Evolutionary conservation across 30 jellyfish, hydroid and myxozoan species (phyloP).

Genomic region (Pelagia noctiluca): DNA sequence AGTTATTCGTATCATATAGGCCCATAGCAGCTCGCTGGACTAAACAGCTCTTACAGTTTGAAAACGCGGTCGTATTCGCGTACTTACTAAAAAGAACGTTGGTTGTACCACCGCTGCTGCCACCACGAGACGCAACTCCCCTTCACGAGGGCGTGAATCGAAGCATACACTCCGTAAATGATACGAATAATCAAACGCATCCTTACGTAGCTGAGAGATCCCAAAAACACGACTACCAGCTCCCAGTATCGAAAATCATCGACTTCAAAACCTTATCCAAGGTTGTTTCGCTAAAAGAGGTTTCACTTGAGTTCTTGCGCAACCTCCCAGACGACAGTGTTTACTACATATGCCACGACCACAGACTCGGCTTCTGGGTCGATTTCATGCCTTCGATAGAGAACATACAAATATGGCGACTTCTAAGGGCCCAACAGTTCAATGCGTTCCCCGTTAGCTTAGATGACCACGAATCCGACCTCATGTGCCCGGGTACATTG

Average conservation of each 20-base stretch:
- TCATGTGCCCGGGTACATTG: constrained; percentile 83
- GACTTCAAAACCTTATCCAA: constrained; percentile 69
- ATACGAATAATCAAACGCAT: not conserved
- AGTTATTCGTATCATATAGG: constrained; percentile 57
- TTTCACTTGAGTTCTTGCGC: constrained; percentile 8
- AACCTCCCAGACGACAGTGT: constrained; percentile 9
- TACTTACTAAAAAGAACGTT: constrained; percentile 72
- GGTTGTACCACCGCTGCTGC: constrained; percentile 82
- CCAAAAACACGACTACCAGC: not conserved
- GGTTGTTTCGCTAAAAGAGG: constrained; percentile 49
- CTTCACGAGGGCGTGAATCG: not conserved
- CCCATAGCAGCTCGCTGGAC: constrained; percentile 71
- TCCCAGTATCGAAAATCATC: constrained; percentile 64
- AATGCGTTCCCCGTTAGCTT: constrained; percentile 76
- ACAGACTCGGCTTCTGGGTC: constrained; percentile 89
- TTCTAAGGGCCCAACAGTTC: constrained; percentile 75
- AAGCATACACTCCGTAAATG: too few relatives aligned
- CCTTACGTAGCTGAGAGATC: not conserved
- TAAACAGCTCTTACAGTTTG: constrained; percentile 84
- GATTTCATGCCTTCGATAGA: constrained; percentile 92
- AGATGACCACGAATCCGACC: constrained; percentile 51
- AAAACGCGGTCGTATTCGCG: constrained; percentile 88
- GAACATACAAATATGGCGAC: constrained; percentile 87
- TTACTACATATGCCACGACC: constrained; percentile 88
- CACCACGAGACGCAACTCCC: not conserved